Evolutionary conservation across 2,113 vertebrate species (phyloP), one percentile per base, ranked within the genome.

Genomic region (Halichoerus grypus): DNA sequence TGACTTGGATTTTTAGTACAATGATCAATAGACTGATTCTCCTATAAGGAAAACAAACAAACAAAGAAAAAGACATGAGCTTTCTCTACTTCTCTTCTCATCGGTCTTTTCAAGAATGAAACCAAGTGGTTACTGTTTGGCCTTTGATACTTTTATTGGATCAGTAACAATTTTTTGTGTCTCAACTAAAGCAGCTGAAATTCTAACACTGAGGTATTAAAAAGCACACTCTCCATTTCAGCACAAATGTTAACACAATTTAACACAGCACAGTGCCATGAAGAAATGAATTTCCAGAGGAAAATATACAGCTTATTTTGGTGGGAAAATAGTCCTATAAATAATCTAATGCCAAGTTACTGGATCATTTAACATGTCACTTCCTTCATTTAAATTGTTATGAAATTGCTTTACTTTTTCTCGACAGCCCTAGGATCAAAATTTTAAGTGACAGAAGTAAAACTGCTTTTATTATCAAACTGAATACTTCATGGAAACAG

Each of bases 121-220:
- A 97, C 76, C 84, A 77, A 97, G 88, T 94, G 93, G 89, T 96
- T 96, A 84, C 69, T 95, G 80, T 95, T 93, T 92, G 59, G 71
- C 94, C 96, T 97, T 94, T 76, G 83, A 97, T 85, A 82, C 15
- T 95, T 97, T 98, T 97, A 98, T 97, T 98, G 87, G 71, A 88
- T 94, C 46, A 61, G 76, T 79, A 95, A 96, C 96, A 96, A 39
- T 69, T 79, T 81, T 85, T 69, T 74, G 36, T 57, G 79, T 94
- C 76, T 97, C 79, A 88, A 85, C 84, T 95, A 63, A 93, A 93
- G 87, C 36, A 92, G 71, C 84, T 97, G 92, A 90, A 93, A 93
- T 80, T 85, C 96, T 97, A 90, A 95, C 36, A 93, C 24, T 95
- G 71, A 86, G 14, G 67, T 42, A 63, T 71, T 13, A 67, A 96